Percentiles rank a stretch among this genome's conserved stretches.
phyloP scores from a whole-genome alignment of 2,113 vertebrate genomes.

The Trachemys scripta region DNA sequence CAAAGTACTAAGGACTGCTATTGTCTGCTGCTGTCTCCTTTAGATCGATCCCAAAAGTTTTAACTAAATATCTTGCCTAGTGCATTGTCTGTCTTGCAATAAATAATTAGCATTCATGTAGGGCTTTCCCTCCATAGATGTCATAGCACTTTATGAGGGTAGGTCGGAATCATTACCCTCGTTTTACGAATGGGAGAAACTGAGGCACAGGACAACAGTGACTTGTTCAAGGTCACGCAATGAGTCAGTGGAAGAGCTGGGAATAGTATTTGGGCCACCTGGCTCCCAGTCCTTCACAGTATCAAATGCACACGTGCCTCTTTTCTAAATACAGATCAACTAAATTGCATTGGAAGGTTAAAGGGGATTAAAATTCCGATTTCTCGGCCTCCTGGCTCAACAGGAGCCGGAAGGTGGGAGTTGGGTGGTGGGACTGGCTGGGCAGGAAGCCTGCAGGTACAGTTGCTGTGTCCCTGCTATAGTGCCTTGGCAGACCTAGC shows the following conservation, averaged over 20 bases:
- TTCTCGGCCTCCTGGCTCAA: not conserved
- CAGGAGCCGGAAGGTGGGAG: no score
- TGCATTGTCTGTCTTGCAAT: not conserved
- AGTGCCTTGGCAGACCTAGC: no score
- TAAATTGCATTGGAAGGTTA: not conserved
- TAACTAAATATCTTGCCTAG: not conserved
- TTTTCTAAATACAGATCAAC: not conserved
- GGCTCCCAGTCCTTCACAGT: not conserved
- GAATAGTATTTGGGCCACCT: not conserved
- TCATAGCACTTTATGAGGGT: not conserved
- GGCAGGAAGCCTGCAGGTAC: no score
- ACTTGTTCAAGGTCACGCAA: not conserved
- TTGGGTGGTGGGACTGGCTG: no score
- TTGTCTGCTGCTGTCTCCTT: not conserved
- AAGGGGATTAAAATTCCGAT: not conserved
- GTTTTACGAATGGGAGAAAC: not conserved
- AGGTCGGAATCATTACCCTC: not conserved
- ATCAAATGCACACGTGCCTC: not conserved
- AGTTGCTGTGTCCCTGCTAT: no score
- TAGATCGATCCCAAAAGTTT: not conserved
- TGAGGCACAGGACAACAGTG: not conserved
- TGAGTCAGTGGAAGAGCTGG: not conserved
- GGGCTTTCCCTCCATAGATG: not conserved
- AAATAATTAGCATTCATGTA: not conserved
- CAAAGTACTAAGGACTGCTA: not conserved